phyloP scores from a whole-genome alignment of 1,140 invertebrate species.

The Pissodes strobi region DNA sequence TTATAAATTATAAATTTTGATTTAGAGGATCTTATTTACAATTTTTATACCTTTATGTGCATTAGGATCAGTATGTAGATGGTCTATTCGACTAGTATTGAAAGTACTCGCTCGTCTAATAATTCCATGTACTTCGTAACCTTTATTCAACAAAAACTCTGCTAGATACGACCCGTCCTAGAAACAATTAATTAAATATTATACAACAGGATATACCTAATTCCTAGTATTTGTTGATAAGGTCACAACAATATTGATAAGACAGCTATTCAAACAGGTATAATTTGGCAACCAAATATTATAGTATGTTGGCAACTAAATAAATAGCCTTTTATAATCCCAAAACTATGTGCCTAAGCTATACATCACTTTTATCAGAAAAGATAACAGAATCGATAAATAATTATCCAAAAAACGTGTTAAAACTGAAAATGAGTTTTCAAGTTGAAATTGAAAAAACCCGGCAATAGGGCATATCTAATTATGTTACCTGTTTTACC shows the following conservation, averaged over 20 bases:
- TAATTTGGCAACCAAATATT: too few species aligned
- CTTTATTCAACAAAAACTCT: constrained; percentile 92
- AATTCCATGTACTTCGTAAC: constrained; percentile 96
- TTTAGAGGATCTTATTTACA: too few species aligned
- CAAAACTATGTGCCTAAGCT: neutral
- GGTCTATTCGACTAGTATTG: constrained; percentile 94
- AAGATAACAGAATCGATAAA: too few species aligned
- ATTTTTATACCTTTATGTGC: constrained; percentile 74
- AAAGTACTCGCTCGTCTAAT: constrained; percentile 94
- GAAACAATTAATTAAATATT: constrained; percentile 8
- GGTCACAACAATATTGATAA: too few species aligned
- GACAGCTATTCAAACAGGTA: too few species aligned
- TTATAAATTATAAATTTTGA: neutral
- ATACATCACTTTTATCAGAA: neutral
- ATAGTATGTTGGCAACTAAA: neutral
- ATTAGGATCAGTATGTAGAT: constrained; percentile 89
- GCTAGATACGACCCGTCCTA: constrained; percentile 99
- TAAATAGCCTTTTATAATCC: neutral
- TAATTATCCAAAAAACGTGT: too few species aligned
- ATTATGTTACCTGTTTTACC: constrained; percentile 6
- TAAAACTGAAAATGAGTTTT: too few species aligned
- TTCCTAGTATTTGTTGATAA: neutral
- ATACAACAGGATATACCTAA: neutral
- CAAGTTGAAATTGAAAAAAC: neutral
- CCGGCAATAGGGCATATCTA: neutral